A percentile compares a stretch with the other conserved stretches of the same genome.
Conservation (phyloP, 2,797 vertebrate species). For the Buceros bicornis region DNA sequence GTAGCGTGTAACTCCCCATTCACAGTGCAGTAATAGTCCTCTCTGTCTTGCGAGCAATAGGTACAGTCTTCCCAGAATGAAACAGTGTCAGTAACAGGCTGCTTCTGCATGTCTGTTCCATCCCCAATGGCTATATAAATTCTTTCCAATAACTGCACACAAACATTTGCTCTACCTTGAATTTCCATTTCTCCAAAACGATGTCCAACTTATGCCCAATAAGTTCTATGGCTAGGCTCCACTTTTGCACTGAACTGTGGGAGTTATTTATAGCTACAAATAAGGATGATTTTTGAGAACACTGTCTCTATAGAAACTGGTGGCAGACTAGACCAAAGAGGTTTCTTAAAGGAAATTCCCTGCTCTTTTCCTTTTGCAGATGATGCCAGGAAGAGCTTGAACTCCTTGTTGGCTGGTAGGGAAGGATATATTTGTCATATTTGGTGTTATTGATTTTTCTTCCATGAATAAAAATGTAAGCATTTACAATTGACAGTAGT, state of each 20-base stretch:
- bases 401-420: neutral
- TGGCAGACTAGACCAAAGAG: slow-evolving; percentile 40
- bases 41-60: neutral
- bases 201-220: neutral
- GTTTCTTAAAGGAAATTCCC: slow-evolving; percentile 35
- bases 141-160: neutral
- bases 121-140: neutral
- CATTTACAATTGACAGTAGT: neutral
- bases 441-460: neutral
- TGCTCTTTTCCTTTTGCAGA: neutral
- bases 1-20: neutral
- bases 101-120: neutral
- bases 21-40: neutral
- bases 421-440: neutral
- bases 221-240: neutral
- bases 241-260: neutral
- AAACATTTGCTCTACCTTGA: neutral
- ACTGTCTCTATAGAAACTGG: slow-evolving; percentile 70
- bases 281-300: slow-evolving; percentile 49
- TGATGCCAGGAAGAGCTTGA: slow-evolving; percentile 30
- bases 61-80: neutral
- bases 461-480: slow-evolving; percentile 19
- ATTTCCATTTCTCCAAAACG: neutral
- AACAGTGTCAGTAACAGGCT: neutral
- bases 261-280: slow-evolving; percentile 59